Conservation (phyloP, 2,113 vertebrate genomes). For the Connochaetes taurinus region DNA sequence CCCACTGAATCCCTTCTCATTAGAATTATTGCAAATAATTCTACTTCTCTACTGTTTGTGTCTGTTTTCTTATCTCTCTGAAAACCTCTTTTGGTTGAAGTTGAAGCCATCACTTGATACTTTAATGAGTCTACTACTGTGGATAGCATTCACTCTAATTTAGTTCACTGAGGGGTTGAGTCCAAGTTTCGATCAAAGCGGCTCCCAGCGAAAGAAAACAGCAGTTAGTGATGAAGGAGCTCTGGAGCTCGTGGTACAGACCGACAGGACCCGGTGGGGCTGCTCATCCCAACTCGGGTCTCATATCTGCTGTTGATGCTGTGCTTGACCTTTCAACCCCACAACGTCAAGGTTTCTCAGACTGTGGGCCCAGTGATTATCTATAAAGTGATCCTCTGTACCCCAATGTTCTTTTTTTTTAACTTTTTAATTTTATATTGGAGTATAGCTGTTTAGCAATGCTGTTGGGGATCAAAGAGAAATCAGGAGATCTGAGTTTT, state of each 20-base stretch:
- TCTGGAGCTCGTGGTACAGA: too few species aligned
- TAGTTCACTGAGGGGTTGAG: background rate
- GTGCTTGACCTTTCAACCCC: background rate
- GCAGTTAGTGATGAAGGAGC: background rate
- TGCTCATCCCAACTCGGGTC: background rate
- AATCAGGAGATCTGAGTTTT: background rate
- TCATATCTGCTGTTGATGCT: background rate
- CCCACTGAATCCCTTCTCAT: background rate
- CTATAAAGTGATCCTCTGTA: background rate
- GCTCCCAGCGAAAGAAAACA: background rate
- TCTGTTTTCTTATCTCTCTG: background rate
- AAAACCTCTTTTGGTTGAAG: background rate
- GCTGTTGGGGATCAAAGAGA: background rate
- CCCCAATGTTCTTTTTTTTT: background rate
- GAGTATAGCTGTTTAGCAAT: background rate
- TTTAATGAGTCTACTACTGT: slow-evolving; percentile 36
- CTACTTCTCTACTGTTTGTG: background rate
- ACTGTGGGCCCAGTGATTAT: background rate
- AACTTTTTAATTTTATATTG: background rate
- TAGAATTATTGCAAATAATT: background rate
- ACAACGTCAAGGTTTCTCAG: background rate
- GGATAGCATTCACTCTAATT: background rate
- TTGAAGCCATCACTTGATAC: slow-evolving; percentile 14
- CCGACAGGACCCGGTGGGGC: background rate
- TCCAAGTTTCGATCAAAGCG: background rate